Evolutionary conservation across 2,888 invertebrate species (phyloP).

Genomic region (Synergus japonicus): DNA sequence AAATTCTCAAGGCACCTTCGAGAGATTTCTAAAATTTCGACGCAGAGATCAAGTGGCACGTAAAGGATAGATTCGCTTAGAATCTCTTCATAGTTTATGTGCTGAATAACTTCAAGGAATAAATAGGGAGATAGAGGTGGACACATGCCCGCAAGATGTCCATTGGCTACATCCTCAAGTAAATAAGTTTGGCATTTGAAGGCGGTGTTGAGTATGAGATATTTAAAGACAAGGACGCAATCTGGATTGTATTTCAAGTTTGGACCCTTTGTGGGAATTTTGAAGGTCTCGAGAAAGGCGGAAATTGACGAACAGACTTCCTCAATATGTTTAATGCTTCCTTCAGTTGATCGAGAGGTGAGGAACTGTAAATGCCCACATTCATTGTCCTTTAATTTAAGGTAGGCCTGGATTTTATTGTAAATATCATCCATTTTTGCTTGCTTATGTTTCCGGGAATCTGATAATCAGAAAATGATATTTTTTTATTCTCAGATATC

Average conservation of each 20-base stretch:
- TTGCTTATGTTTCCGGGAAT: background rate
- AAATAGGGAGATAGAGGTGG: slow-evolving; percentile 70
- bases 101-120: slow-evolving; percentile 68
- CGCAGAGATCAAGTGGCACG: slow-evolving; percentile 68
- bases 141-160: slow-evolving; percentile 69
- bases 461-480: background rate
- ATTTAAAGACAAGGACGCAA: slow-evolving; percentile 62
- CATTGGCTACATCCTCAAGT: slow-evolving; percentile 64
- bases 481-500: background rate
- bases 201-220: slow-evolving; percentile 68
- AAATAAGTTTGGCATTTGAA: slow-evolving; percentile 67
- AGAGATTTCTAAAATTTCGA: slow-evolving; percentile 64
- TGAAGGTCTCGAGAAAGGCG: background rate
- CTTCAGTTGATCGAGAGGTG: background rate
- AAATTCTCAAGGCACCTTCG: slow-evolving; percentile 62
- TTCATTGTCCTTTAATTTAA: background rate
- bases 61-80: slow-evolving; percentile 66
- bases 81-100: slow-evolving; percentile 66
- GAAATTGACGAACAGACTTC: background rate
- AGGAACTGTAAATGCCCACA: background rate
- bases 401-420: background rate
- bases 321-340: background rate
- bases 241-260: background rate
- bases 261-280: background rate
- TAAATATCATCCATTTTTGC: slow-evolving; percentile 1